These are phyloP conservation scores for Pituophis catenifer DNA, from an alignment of 2,113 vertebrate species.

Conservation along the genomic window DNA sequence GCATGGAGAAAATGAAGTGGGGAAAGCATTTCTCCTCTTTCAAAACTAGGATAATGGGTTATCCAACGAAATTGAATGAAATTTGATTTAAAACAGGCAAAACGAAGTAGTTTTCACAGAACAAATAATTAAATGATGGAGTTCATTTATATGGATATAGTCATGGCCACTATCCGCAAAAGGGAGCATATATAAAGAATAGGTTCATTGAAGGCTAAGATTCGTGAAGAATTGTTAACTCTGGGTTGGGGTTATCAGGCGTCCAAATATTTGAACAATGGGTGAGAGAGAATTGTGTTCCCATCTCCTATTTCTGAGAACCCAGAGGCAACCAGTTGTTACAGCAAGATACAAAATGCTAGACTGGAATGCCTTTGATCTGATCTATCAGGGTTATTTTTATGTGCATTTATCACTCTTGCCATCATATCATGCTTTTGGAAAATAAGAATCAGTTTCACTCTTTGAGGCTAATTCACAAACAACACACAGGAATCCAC, in stretches of 20 bases:
- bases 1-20: neutral
- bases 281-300: neutral
- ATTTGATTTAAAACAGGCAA: neutral
- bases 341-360: neutral
- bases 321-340: neutral
- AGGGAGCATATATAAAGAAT: neutral
- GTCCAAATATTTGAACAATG: neutral
- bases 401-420: slow-evolving; percentile 23
- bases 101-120: neutral
- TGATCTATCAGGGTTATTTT: neutral
- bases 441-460: neutral
- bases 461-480: neutral
- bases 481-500: neutral
- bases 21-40: neutral
- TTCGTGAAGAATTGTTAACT: neutral
- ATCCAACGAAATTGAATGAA: neutral
- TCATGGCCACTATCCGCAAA: neutral
- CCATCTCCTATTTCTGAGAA: neutral
- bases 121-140: neutral
- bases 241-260: neutral
- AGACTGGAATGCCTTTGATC: neutral
- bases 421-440: neutral
- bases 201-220: neutral
- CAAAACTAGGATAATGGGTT: neutral
- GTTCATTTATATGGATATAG: neutral